Evolutionary conservation across 2,797 vertebrate genomes (phyloP).

Genomic region (Tiaroga cobitis): DNA sequence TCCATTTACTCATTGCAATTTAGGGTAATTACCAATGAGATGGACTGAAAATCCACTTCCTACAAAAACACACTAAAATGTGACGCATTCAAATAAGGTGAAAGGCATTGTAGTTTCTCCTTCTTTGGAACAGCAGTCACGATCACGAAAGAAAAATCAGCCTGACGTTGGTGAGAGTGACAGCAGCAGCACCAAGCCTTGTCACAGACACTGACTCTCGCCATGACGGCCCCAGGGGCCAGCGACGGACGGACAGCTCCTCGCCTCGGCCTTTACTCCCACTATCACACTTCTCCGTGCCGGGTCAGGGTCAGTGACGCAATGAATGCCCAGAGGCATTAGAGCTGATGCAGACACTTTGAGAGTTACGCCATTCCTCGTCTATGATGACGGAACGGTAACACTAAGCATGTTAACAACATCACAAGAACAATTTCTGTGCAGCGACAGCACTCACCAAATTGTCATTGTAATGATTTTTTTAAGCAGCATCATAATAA

Average conservation of each 20-base stretch:
- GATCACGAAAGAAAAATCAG: constrained; percentile 65
- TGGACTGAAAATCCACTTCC: neutral
- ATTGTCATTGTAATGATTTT: neutral
- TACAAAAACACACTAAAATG: neutral
- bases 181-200: constrained; percentile 63
- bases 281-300: constrained; percentile 46
- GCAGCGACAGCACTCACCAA: neutral
- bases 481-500: neutral
- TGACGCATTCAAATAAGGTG: neutral
- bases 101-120: neutral
- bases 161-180: constrained; percentile 69
- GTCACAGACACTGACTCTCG: constrained; percentile 65
- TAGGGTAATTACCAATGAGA: neutral
- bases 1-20: constrained; percentile 17
- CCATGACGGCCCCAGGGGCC: constrained; percentile 51
- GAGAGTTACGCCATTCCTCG: neutral
- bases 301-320: constrained; percentile 51
- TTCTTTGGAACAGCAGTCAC: constrained; percentile 48
- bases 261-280: constrained; percentile 52
- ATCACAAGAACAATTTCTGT: neutral
- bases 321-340: neutral
- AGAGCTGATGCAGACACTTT: neutral
- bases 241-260: constrained; percentile 45
- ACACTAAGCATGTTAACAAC: neutral
- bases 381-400: neutral